Base-by-base conservation (phyloP, 2,113 vertebrate species). In the Stegastes partitus region DNA sequence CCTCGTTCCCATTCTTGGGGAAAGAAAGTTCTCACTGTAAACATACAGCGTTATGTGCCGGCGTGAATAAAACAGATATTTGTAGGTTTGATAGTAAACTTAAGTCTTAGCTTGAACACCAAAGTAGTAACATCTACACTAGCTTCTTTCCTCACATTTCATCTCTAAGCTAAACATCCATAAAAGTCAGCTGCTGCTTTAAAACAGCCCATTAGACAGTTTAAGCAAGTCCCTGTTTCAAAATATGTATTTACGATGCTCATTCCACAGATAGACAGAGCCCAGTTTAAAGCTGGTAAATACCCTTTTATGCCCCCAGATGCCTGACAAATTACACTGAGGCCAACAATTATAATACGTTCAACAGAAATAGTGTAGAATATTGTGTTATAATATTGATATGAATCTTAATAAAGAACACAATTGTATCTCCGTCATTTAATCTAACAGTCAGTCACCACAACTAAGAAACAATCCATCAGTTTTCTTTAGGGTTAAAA, bases 221-320 rank as follows among this genome's bases (percentile, higher is more conserved):
- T 75, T 14, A 75, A 34, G 66, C 11, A 23, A 50, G 2, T 64
- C n/a, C 61, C 42, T 14, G 6, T 63, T 44, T 53, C 9, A 28
- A 53, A 26, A 23, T 12, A 34, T 1, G 8, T 31, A 47, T 9
- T 22, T 10, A 9, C 31, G 10, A 9, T 1, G 10, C 10, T 34
- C 2, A 34, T 34, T 34, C 10, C 10, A 34, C 8, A 34, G 39
- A 42, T 8, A 42, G 39, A 3, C 12, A 42, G 39, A 42, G 39
- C 11, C 39, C 14, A 42, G 39, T 42, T 42, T 15, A 42, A 14
- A 42, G 39, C 39, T 42, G 39, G 11, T 42, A 12, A 42, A 14
- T 42, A 14, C 39, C 39, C 14, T 42, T 42, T 42, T 42, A 14
- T 42, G 39, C 39, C 26, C 21, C 37, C 5, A 65, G 25, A 68